Conservation (phyloP, 2,888 invertebrate genomes). For the Mylabris sibirica region DNA sequence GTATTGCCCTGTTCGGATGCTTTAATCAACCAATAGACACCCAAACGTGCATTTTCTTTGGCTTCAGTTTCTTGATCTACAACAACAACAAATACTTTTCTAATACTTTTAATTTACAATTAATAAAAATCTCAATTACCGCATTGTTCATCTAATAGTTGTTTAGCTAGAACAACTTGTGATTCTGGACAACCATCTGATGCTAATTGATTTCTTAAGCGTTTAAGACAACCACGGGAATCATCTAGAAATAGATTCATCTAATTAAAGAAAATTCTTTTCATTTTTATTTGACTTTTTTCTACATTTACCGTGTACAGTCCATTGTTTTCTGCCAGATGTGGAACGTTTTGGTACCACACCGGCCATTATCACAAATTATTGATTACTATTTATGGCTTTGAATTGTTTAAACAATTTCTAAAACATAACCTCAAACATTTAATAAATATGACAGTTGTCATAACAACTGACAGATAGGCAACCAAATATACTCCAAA, state of each 20-base stretch:
- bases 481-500: neutral
- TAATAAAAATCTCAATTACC: slow-evolving; percentile 63
- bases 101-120: neutral
- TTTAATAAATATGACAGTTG: neutral
- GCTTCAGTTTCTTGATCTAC: slow-evolving; percentile 67
- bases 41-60: slow-evolving; percentile 80
- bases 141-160: slow-evolving; percentile 79
- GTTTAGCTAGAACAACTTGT: slow-evolving; percentile 86
- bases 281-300: slow-evolving; percentile 11
- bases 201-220: slow-evolving; percentile 76
- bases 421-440: neutral
- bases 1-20: slow-evolving; percentile 92
- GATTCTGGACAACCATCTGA: slow-evolving; percentile 91
- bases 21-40: slow-evolving; percentile 90
- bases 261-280: slow-evolving; percentile 7
- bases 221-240: slow-evolving; percentile 70
- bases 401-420: slow-evolving; percentile 2
- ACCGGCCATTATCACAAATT: slow-evolving; percentile 62
- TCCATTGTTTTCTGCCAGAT: slow-evolving; percentile 79
- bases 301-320: slow-evolving; percentile 70
- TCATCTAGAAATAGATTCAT: slow-evolving; percentile 64
- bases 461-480: neutral
- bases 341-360: slow-evolving; percentile 66
- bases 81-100: slow-evolving; percentile 23
- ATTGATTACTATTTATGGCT: neutral